A percentile compares a stretch with the other conserved stretches of the same genome.
These are phyloP conservation scores for Chymomyza amoena DNA, from an alignment of 2,888 invertebrate genomes.

Conservation along the genomic window DNA sequence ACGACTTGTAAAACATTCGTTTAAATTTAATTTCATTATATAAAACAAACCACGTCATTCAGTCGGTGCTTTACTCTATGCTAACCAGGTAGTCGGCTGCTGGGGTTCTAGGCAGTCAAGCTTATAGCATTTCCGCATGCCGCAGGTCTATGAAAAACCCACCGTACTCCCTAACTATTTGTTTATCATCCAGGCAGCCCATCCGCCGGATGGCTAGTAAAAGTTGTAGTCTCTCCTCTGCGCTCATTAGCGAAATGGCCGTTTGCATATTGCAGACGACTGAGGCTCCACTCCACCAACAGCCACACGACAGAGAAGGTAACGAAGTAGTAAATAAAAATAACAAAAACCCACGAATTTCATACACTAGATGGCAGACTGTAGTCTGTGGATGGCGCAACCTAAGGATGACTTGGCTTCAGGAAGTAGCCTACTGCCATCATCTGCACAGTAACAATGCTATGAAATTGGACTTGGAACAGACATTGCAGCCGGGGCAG, in stretches of 20 bases:
- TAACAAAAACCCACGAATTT: conserved; percentile 64
- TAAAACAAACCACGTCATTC: conserved; percentile 31
- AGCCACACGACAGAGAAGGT: neutral
- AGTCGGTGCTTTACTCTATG: neutral
- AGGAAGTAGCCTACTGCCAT: conserved; percentile 70
- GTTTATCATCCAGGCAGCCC: conserved; percentile 22
- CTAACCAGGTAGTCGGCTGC: neutral
- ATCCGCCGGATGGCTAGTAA: conserved; percentile 62
- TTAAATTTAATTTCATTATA: conserved; percentile 72
- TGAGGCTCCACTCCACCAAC: neutral
- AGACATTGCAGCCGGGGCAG: neutral
- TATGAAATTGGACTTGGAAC: conserved; percentile 4
- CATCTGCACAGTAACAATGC: conserved; percentile 14
- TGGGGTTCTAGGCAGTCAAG: conserved; percentile 38
- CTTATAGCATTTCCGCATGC: conserved; percentile 19
- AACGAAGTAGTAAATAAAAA: conserved; percentile 22
- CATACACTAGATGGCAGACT: conserved; percentile 30
- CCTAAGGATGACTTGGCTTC: conserved; percentile 32
- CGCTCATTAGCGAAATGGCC: conserved; percentile 76
- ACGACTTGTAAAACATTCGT: conserved; percentile 69
- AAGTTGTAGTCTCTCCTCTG: conserved; percentile 54
- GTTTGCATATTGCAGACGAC: conserved; percentile 61
- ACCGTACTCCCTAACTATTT: conserved; percentile 2
- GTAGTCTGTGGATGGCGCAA: conserved; percentile 15
- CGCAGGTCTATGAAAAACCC: conserved; percentile 10